Base-by-base conservation (phyloP, 2,113 vertebrate genomes). In the Aphelocoma coerulescens region DNA sequence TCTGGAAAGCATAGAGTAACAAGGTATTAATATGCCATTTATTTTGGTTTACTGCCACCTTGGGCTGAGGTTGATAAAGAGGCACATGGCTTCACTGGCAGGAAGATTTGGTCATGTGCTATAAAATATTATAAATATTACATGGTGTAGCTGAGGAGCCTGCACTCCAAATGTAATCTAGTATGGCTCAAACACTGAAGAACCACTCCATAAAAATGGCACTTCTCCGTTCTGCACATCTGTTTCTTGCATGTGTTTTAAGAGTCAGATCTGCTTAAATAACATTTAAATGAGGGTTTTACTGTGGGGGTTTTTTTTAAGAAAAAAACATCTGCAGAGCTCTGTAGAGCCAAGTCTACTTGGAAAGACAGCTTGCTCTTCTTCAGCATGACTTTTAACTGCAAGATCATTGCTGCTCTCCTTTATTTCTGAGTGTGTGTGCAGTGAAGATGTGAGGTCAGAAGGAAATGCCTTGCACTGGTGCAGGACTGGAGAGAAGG, bases 11-110 rank as follows among this genome's bases (percentile, higher is more conserved):
- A 55, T 14, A 91, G 39, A 44, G 43, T 59, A 75, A 80, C 28
- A 51, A 81, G 28, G 57, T 78, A 88, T 91, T 90, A 80, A 86
- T 92, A 80, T 81, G 20, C 52, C 66, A 78, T 94, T 96, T 94
- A 67, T 89, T 90, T 92, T 96, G 76, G 77, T 96, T 52, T 85
- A 72, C 92, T 96, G 88, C 86, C 91, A 87, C 62, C 85, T 91
- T 78, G 65, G 82, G 61, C 85, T 78, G 65, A 71, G 33, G 32
- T 71, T 80, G 82, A 89, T 86, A 94, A 84, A 86, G 76, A 69
- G 54, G 57, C 84, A 87, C 52, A 24, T 73, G 52, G 57, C 65
- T 81, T 69, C 61, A 39, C 69, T 61, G 84, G 66, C 69, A 80
- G 71, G 86, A 92, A 32, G 74, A 58, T 35, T 69, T 88, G 88